Evolutionary conservation across 1,140 invertebrate species (phyloP), one percentile per base, ranked within the genome.

Genomic region (Tetramorium alpestre): DNA sequence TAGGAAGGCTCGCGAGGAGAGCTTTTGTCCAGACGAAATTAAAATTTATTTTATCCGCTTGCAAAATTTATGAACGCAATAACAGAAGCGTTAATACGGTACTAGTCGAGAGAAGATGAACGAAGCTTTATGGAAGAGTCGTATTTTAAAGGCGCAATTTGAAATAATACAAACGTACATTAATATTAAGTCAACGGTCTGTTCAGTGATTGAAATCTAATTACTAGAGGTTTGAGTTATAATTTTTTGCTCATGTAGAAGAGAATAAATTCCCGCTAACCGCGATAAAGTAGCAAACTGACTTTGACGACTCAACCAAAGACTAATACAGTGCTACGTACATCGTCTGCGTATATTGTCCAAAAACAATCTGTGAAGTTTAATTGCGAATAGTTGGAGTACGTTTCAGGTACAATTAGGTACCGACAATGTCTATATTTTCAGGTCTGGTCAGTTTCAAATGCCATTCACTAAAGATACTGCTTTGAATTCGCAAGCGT

Each of bases 41-140:
- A 88, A 86, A 80, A 76, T 73, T 73, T 82, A 60, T 82, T 60
- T 73, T 33, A 25, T 58, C 51, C 38, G n/a, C 44, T 81, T 70
- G 41, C 54, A 38, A 82, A 73, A 47, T 60, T 72, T 47, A 60
- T 13, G 41, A 44, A 54, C 10, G n/a, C 11, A 41, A 49, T n/a
- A 47, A 60, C 22, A 56, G 13, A 49, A 47, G 25, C 25, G 28
- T 73, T 69, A 69, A 67, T 67, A 51, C 22, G 28, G 7, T 38
- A 28, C 28, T n/a, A 49, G 28, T 54, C 13, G 4, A 54, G 16
- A 44, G n/a, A 25, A 41, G 16, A 44, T 13, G 18, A 1, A n/a
- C 2, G 58, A 8, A 25, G 11, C 54, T 73, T 73, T 56, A 73
- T 56, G 10, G 8, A 25, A n/a, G 3, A 10, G 5, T 0, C 16